phyloP scores from a whole-genome alignment of 2,113 vertebrate species.

The Campylomormyrus tamandua region DNA sequence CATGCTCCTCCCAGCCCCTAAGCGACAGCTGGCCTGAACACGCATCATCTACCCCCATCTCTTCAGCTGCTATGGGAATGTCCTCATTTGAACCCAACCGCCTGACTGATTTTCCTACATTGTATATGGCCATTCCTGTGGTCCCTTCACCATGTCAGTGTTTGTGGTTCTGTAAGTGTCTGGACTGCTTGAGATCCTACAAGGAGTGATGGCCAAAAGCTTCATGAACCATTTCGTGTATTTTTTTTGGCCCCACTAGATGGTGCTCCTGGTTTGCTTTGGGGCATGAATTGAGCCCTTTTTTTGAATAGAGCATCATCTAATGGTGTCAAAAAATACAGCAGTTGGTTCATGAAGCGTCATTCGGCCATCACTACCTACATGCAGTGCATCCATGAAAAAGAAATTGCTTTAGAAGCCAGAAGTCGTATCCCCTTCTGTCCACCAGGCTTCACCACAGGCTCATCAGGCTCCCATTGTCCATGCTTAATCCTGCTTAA shows the following conservation, averaged over 20 bases:
- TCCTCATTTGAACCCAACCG: not conserved
- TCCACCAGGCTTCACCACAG: not conserved
- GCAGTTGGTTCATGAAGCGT: not conserved
- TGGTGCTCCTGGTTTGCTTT: no score
- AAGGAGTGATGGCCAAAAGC: not conserved
- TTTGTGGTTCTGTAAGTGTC: not conserved
- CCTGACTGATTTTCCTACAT: not conserved
- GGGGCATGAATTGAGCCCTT: not conserved
- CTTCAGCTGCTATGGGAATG: constrained; percentile 4
- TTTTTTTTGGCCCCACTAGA: no score
- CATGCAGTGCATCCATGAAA: not conserved
- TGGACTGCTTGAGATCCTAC: not conserved
- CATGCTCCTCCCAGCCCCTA: not conserved
- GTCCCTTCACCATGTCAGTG: not conserved
- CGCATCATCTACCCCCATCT: not conserved
- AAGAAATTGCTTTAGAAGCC: not conserved
- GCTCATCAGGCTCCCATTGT: not conserved
- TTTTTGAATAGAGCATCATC: not conserved
- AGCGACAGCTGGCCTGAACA: constrained; percentile 1
- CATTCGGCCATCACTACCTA: not conserved
- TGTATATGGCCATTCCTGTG: not conserved
- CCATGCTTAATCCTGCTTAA: not conserved
- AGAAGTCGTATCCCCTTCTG: not conserved
- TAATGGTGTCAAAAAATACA: not conserved
- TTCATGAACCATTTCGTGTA: not conserved